A percentile compares a stretch with the other conserved stretches of the same genome.
phyloP scores from a whole-genome alignment of 2,113 vertebrate genomes.

The Neopipo cinnamomea region DNA sequence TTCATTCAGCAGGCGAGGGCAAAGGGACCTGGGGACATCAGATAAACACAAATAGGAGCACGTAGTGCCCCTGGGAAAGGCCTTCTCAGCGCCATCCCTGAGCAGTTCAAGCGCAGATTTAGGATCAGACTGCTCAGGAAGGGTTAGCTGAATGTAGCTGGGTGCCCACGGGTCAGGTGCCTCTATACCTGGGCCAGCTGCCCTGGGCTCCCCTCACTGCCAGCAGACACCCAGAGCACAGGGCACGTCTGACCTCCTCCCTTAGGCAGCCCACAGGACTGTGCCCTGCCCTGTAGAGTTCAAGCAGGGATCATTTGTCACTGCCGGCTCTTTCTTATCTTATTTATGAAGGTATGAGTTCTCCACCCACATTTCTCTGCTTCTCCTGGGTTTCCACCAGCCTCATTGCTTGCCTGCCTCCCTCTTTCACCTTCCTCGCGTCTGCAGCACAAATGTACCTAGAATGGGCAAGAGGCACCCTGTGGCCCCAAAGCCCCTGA shows the following conservation, averaged over 20 bases:
- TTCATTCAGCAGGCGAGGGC: not conserved
- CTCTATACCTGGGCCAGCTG: not conserved
- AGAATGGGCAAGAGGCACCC: not conserved
- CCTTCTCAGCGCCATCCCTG: not conserved
- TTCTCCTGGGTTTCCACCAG: not conserved
- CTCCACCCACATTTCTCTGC: not conserved
- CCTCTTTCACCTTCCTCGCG: not conserved
- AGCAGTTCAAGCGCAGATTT: not conserved
- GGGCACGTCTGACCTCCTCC: not conserved
- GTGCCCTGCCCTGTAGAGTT: not conserved
- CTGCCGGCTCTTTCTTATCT: not conserved
- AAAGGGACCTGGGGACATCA: not conserved
- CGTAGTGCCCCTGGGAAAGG: rapidly evolving
- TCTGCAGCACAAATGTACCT: not conserved
- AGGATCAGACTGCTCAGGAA: not conserved
- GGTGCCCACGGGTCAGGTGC: not conserved
- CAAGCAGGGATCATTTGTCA: not conserved
- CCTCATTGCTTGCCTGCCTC: not conserved
- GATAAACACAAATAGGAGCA: not conserved
- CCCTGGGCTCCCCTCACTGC: not conserved
- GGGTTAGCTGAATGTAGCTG: not conserved
- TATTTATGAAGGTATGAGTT: not conserved
- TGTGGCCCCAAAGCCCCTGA: not conserved
- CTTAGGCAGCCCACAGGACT: not conserved
- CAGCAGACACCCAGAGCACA: not conserved